These are phyloP conservation scores for Carabus problematicus DNA, from an alignment of 2,888 invertebrate genomes.

Conservation along the genomic window DNA sequence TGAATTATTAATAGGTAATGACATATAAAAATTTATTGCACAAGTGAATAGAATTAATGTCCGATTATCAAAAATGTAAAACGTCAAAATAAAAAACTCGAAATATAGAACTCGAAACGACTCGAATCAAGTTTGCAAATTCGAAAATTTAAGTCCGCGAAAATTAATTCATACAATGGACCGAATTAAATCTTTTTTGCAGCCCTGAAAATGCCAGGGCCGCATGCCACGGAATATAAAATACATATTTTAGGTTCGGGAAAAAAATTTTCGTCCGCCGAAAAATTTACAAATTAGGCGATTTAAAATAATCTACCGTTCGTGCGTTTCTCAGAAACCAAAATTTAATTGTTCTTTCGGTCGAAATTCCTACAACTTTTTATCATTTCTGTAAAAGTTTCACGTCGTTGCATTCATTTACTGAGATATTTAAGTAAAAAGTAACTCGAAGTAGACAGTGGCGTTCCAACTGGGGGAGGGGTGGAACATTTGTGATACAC, in stretches of 20 bases:
- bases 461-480: slow-evolving; percentile 11
- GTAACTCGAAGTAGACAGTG: slow-evolving; percentile 44
- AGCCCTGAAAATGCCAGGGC: slow-evolving; percentile 28
- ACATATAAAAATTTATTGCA: slow-evolving; percentile 13
- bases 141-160: slow-evolving; percentile 24
- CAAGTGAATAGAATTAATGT: neutral
- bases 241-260: slow-evolving; percentile 34
- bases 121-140: slow-evolving; percentile 10
- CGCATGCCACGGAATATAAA: slow-evolving; percentile 33
- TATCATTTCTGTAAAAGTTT: slow-evolving; percentile 54
- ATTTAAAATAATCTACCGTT: slow-evolving; percentile 48
- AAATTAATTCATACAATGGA: slow-evolving; percentile 37
- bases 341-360: slow-evolving; percentile 49
- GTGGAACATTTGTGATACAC: no score
- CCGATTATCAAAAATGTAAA: slow-evolving; percentile 3
- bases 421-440: slow-evolving; percentile 55
- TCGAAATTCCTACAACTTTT: slow-evolving; percentile 50
- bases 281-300: slow-evolving; percentile 43
- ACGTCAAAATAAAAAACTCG: no score
- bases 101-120: no score
- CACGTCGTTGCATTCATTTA: slow-evolving; percentile 54
- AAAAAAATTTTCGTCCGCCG: slow-evolving; percentile 24
- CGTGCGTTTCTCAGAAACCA: slow-evolving; percentile 49
- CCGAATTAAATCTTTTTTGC: slow-evolving; percentile 35
- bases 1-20: slow-evolving; percentile 13